Base-by-base conservation (phyloP, 2,888 invertebrate species). In the Monopis laevigella region DNA sequence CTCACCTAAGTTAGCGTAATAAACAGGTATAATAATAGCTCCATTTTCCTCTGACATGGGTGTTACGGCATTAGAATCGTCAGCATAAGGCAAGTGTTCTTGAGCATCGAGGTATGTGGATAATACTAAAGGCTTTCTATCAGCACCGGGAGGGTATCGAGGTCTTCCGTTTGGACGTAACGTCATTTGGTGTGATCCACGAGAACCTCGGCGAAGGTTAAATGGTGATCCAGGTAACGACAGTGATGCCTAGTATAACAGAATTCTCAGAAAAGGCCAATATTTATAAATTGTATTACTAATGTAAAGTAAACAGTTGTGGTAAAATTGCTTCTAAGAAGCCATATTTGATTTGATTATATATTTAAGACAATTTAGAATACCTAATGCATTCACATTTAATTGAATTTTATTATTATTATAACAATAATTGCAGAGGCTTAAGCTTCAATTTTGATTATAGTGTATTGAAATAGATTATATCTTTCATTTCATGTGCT, bases 31-130 rank as follows among this genome's bases (percentile, higher is more conserved):
- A 59, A 96, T 92, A 73, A 96, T 94, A 65, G 93, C 93, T 62
- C 95, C 95, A 73, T 95, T 96, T 78, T 97, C 97, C 82, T 97
- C 97, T 50, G 96, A 96, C 92, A 96, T 95, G 42, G 98, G 98
- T 47, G 97, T 98, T 45, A 96, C 97, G 50, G 96, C 97, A 63
- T 94, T 94, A 48, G 96, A 96, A 80, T 97, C 98, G 70, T 98
- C 98, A 43, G 96, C 97, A 68, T 95, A 98, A 44, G 97, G 97
- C 62, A 98, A 86, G 74, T 96, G 95, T 82, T 95, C 94, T 73
- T 93, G 92, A 53, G 93, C 93, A 70, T 93, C 96, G 72, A 96
- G 86, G 83, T 96, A 96, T 52, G 96, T 96, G 58, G 94, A 95
- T 52, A 96, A 85, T 51, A 97, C 96, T 60, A 96, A 84, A 36